Evolutionary conservation across 2,797 vertebrate species (phyloP), one percentile per base, ranked within the genome.

Genomic region (Poeciliopsis paucimaculata): DNA sequence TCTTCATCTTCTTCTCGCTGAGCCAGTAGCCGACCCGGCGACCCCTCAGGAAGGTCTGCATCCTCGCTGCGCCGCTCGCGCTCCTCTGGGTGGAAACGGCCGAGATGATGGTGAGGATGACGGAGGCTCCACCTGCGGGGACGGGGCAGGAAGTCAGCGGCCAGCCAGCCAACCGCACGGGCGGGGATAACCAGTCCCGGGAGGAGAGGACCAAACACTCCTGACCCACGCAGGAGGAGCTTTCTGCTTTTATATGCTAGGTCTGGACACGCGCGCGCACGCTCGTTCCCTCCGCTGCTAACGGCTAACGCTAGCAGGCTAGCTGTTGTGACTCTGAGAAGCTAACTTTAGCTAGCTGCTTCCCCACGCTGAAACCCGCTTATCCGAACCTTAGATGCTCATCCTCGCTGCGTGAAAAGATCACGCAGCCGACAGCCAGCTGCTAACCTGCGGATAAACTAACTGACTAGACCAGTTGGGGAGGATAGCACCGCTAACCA

Each of bases 1-100:
- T 99, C 95, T 98, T 98, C 95, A 98, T 97, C 92, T 99, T 99
- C 96, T 99, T 99, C 91, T 99, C 98, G 84, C 98, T 99, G 94
- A 99, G 96, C 98, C 98, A 99, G 94, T 98, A 99, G 84, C 98
- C 98, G 82, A 99, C 97, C 88, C 97, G 93, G 90, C 97, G 97
- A 90, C 98, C 97, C 92, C 97, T 97, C 87, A 99, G 93, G 88
- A 99, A 99, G 77, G 98, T 99, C 97, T 99, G 98, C 98, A 99
- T 99, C 89, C 89, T 84, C 75, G 82, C 82, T 41, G 82, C 75
- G 86, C 85, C 78, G 81, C 83, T 75, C 82, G 31, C 83, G 71
- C 77, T 78, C 70, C 74, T 80, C 80, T 80, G 72, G 82, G 77
- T 81, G 81, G 85, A 76, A 90, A 11, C 18, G 60, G 60, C 16